Conservation (phyloP, 2,797 vertebrate species). For the Spinibarbus caldwelli region DNA sequence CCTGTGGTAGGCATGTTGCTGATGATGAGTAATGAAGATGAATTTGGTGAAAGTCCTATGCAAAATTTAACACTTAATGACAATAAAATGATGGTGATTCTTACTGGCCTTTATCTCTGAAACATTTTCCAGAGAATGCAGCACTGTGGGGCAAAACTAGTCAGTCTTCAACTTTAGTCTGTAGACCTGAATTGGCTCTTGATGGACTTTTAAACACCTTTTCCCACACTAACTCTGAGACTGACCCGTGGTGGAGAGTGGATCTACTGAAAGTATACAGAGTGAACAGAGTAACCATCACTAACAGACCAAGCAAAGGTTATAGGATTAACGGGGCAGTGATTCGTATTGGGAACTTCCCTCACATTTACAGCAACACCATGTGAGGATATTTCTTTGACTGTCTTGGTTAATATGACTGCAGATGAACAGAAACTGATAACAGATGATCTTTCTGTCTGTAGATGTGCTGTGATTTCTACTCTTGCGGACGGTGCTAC, state of each 20-base stretch:
- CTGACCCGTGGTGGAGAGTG: background rate
- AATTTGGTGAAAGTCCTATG: background rate
- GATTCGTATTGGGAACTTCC: no score
- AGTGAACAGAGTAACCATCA: no score
- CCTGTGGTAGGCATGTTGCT: background rate
- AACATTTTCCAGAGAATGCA: background rate
- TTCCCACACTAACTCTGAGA: no score
- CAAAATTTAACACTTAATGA: background rate
- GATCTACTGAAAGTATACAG: background rate
- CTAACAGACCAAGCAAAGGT: no score
- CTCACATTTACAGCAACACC: no score
- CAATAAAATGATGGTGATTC: background rate
- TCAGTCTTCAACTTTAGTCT: background rate
- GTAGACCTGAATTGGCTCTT: fast-evolving
- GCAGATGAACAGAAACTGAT: no score
- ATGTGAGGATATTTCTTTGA: background rate
- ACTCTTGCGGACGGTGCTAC: background rate
- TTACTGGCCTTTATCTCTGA: background rate
- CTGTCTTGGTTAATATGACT: background rate
- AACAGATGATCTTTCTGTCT: background rate
- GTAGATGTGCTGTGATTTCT: background rate
- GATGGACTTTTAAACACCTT: background rate
- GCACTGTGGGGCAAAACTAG: background rate
- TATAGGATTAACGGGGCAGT: no score
- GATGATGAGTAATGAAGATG: background rate